Base-by-base conservation (phyloP, 2,113 vertebrate genomes). In the Mellivora capensis region DNA sequence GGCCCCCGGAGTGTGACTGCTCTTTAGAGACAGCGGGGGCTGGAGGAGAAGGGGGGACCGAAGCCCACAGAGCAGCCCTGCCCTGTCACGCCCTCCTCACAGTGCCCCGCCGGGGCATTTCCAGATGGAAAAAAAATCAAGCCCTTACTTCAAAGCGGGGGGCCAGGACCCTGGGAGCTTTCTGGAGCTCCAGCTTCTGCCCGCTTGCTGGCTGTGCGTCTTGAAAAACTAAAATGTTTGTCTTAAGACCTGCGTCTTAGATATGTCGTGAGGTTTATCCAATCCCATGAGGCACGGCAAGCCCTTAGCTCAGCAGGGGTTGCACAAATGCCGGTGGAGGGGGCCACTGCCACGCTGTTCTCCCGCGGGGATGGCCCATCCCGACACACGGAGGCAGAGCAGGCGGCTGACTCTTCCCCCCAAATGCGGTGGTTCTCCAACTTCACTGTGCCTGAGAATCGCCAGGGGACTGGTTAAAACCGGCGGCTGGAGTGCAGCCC, bases 301-400 rank as follows among this genome's bases (percentile, higher is more conserved):
- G 29, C 15, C 0, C n/a, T 54, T 27, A 39, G 44, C 49, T 14
- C 3, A 2, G 4, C 4, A 15, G 77, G 59, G 2, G 3, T 37
- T 27, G 27, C 13, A 7, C 52, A 54, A 42, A 7, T 2, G 10
- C 31, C 57, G 4, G 27, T 13, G 12, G 14, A 0, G 5, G 6
- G 52, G 27, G 39, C 13, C 9, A 12, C 49, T 17, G 1, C 37
- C 0, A 0, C 0, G 2, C 27, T 13, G 8, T 18, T 54, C 27
- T 44, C 44, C 17, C 14, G 7, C 6, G 76, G 12, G 11, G 37
- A 20, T 4, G 62, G 27, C 6, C 3, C 4, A 27, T 29, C 47
- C 14, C 44, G 0, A 0, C 7, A 8, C 25, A 1, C 1, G 12
- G 7, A 82, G 27, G 14, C 54, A 25, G n/a, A 54, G 52, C 52